phyloP scores from a whole-genome alignment of 2,113 vertebrate genomes.

The Hippocampus zosterae region DNA sequence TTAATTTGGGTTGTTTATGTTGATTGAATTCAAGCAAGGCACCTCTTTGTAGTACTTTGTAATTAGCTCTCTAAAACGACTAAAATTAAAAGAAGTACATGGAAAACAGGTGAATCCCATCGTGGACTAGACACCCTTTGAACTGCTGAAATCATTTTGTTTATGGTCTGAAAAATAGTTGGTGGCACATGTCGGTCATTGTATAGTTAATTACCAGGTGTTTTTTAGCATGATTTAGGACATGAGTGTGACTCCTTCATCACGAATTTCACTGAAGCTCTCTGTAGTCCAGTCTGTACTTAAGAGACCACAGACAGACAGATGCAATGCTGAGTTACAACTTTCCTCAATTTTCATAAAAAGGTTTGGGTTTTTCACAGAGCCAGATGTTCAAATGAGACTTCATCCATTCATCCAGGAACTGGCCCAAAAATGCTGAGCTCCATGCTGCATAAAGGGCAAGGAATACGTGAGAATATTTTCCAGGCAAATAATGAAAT shows the following conservation, averaged over 20 bases:
- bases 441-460: constrained; percentile 13
- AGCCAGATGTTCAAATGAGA: constrained; percentile 39
- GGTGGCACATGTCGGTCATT: constrained; percentile 9
- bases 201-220: constrained; percentile 16
- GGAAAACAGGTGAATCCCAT: constrained; percentile 9
- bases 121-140: constrained; percentile 20
- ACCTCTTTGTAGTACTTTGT: neutral
- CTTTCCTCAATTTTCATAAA: constrained; percentile 56
- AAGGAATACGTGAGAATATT: neutral
- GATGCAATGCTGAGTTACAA: constrained; percentile 57
- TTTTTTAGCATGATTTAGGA: constrained; percentile 28
- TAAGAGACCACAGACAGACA: constrained; percentile 56
- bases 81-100: neutral
- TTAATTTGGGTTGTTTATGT: constrained; percentile 8
- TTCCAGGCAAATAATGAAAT: neutral
- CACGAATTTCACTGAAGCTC: constrained; percentile 14
- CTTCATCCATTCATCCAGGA: constrained; percentile 23
- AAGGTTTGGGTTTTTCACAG: constrained; percentile 45
- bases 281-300: constrained; percentile 45
- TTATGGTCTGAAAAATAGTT: constrained; percentile 2
- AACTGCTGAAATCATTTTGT: constrained; percentile 10
- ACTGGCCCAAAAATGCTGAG: constrained; percentile 25
- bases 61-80: neutral
- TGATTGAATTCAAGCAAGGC: constrained; percentile 25
- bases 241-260: constrained; percentile 20